Conservation (phyloP, 2,888 invertebrate genomes). For the Drosophila planitibia region DNA sequence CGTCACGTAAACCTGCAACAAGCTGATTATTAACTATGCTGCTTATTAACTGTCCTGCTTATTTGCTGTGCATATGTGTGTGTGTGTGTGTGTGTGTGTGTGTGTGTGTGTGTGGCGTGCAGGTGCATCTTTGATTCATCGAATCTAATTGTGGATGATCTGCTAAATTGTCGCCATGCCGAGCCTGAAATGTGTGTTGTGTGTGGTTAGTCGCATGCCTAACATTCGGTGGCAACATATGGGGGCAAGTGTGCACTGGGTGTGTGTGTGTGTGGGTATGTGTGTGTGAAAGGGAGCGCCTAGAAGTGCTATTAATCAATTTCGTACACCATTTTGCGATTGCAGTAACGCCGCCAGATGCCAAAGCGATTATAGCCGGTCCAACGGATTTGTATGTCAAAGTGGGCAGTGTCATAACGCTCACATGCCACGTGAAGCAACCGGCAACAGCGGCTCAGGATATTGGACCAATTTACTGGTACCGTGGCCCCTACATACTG, state of each 20-base stretch:
- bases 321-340: conserved; percentile 52
- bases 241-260: background rate
- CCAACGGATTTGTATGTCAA: conserved; percentile 90
- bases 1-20: conserved; percentile 31
- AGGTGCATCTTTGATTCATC: conserved; percentile 46
- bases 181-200: conserved; percentile 27
- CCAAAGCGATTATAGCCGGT: conserved; percentile 89
- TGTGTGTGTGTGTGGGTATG: conserved; percentile 11
- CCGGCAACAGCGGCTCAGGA: conserved; percentile 87
- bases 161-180: conserved; percentile 30
- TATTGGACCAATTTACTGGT: conserved; percentile 91
- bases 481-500: conserved; percentile 86
- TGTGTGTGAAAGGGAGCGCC: conserved; percentile 13
- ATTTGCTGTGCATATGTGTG: background rate
- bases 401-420: conserved; percentile 90
- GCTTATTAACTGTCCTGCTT: conserved; percentile 35
- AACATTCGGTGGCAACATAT: conserved; percentile 19
- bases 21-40: conserved; percentile 38
- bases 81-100: conserved; percentile 1
- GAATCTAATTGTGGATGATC: conserved; percentile 42
- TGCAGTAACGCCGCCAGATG: conserved; percentile 87
- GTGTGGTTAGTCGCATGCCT: conserved; percentile 34
- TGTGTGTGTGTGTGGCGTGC: conserved; percentile 16
- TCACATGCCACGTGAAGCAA: conserved; percentile 90
- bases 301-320: conserved; percentile 74